Evolutionary conservation across 2,888 invertebrate species (phyloP).

Genomic region (Nomada lathburiana): DNA sequence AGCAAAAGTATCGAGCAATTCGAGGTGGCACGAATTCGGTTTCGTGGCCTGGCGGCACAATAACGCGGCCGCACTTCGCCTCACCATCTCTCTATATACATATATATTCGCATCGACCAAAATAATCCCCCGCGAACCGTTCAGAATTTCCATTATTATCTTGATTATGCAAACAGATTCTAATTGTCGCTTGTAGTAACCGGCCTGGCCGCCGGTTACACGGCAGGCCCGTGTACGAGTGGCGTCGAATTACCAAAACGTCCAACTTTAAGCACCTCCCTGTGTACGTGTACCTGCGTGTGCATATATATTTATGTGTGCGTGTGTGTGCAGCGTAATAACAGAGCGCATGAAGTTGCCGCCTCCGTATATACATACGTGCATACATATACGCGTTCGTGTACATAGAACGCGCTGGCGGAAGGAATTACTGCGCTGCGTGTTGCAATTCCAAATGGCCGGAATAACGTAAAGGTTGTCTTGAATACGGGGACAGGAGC

Average conservation of each 20-base stretch:
- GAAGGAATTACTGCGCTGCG: conserved; percentile 55
- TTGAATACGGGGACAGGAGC: conserved; percentile 58
- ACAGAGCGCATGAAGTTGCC: conserved; percentile 40
- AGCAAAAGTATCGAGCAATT: not conserved
- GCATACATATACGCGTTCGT: not conserved
- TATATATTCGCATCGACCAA: conserved; percentile 8
- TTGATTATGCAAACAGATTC: conserved; percentile 62
- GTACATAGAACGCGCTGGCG: conserved; percentile 12
- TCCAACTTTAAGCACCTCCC: conserved; percentile 61
- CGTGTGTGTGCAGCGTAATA: conserved; percentile 36
- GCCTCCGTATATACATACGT: not conserved
- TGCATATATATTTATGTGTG: not conserved
- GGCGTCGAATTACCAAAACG: conserved; percentile 58
- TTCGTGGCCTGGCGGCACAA: not conserved
- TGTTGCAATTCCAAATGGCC: conserved; percentile 62
- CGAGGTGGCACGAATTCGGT: conserved; percentile 4
- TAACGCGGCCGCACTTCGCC: conserved; percentile 9
- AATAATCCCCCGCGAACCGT: conserved; percentile 41
- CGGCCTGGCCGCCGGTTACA: conserved; percentile 31
- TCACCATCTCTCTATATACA: not conserved
- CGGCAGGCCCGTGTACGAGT: conserved; percentile 36
- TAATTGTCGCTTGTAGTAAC: conserved; percentile 56
- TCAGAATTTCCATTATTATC: conserved; percentile 55
- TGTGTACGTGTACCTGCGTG: not conserved
- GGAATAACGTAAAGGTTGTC: conserved; percentile 60